Percentiles rank a stretch among this genome's conserved stretches.
phyloP scores from a whole-genome alignment of 2,888 invertebrate genomes.

The Bombylius major region DNA sequence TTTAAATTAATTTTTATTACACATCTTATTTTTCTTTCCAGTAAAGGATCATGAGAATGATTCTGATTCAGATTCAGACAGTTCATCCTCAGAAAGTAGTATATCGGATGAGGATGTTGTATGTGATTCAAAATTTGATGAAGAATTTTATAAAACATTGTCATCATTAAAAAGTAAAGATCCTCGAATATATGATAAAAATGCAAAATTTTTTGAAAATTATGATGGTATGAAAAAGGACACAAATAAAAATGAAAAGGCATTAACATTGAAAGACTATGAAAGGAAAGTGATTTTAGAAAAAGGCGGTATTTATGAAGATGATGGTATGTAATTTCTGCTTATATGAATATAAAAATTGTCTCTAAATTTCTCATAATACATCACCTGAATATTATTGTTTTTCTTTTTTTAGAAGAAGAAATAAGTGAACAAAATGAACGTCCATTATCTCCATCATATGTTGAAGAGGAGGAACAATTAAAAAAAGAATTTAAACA shows the following conservation, averaged over 20 bases:
- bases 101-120: constrained; percentile 27
- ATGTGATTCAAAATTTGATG: constrained; percentile 43
- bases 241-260: constrained; percentile 37
- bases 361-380: too few relatives aligned
- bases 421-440: constrained; percentile 15
- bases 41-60: constrained; percentile 29
- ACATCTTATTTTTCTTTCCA: constrained; percentile 13
- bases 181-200: constrained; percentile 75
- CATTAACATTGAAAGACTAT: constrained; percentile 62
- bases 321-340: constrained; percentile 25
- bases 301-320: constrained; percentile 47
- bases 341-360: background rate
- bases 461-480: constrained; percentile 53
- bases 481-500: constrained; percentile 52
- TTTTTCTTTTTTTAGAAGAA: constrained; percentile 9
- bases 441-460: constrained; percentile 38
- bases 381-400: background rate
- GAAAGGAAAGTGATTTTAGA: constrained; percentile 62
- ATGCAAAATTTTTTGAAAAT: constrained; percentile 53
- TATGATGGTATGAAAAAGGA: constrained; percentile 1
- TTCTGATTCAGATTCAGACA: constrained; percentile 27
- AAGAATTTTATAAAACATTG: constrained; percentile 77
- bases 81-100: constrained; percentile 25
- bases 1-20: background rate
- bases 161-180: constrained; percentile 77